Percentiles rank a stretch among this genome's conserved stretches.
Evolutionary conservation across 1,140 invertebrate species (phyloP).

Genomic region (Nomia melanderi): DNA sequence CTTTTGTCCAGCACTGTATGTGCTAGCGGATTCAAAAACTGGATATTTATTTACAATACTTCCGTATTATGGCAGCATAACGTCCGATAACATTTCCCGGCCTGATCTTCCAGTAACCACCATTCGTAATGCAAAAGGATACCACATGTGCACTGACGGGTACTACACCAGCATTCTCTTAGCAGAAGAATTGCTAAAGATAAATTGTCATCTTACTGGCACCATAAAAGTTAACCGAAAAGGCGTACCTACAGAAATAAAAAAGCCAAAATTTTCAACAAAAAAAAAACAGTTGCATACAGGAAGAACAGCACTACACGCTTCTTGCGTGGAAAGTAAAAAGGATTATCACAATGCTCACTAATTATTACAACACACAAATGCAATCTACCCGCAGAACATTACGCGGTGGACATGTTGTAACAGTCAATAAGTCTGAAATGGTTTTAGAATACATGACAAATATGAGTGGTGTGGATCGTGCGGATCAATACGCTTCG

Average conservation of each 20-base stretch:
- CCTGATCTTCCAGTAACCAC: slow-evolving; percentile 28
- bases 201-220: slow-evolving; percentile 47
- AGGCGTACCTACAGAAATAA: slow-evolving; percentile 35
- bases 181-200: slow-evolving; percentile 37
- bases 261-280: slow-evolving; percentile 30
- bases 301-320: too few species aligned
- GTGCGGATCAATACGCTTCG: slow-evolving; percentile 2
- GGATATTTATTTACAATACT: slow-evolving; percentile 21
- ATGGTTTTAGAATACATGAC: slow-evolving; percentile 61
- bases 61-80: slow-evolving; percentile 40
- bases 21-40: not conserved
- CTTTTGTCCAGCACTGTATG: too few species aligned
- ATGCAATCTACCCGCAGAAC: slow-evolving; percentile 2
- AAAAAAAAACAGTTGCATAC: slow-evolving; percentile 28
- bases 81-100: slow-evolving; percentile 6
- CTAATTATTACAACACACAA: slow-evolving; percentile 9
- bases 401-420: slow-evolving; percentile 19
- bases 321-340: too few species aligned
- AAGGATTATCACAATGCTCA: too few species aligned
- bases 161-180: slow-evolving; percentile 37
- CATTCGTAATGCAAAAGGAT: not conserved
- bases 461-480: slow-evolving; percentile 66
- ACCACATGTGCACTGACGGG: not conserved
- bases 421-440: slow-evolving; percentile 53
- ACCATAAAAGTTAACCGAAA: slow-evolving; percentile 53